These are phyloP conservation scores for Brachionus rubens DNA, from an alignment of 1,140 invertebrate genomes.

Conservation along the genomic window DNA sequence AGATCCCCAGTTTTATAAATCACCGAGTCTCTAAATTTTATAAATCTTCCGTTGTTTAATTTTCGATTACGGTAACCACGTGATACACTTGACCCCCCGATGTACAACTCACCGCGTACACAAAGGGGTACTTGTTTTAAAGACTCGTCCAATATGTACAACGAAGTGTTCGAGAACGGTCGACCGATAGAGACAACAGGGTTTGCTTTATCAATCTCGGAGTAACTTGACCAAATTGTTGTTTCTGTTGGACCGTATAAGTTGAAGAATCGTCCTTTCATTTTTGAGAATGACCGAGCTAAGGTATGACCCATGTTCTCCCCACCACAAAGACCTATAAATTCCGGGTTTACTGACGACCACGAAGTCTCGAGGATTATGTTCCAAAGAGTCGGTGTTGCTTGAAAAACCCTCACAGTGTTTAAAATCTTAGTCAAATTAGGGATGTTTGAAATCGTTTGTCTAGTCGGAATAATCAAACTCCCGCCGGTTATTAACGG, in stretches of 20 bases:
- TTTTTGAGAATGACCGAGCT: not conserved
- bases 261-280: not conserved
- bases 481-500: not conserved
- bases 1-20: slow-evolving; percentile 51
- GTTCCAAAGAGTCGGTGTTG: not conserved
- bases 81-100: not conserved
- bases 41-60: not conserved
- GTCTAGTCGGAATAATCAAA: not conserved
- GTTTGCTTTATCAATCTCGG: not conserved
- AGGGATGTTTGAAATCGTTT: not conserved
- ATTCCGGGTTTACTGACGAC: not conserved
- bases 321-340: not conserved
- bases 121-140: not conserved
- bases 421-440: not conserved
- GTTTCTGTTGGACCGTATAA: not conserved
- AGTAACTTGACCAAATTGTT: not conserved
- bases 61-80: not conserved
- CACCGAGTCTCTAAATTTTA: not conserved
- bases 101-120: not conserved
- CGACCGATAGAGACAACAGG: not conserved
- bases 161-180: not conserved
- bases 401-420: not conserved
- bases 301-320: not conserved
- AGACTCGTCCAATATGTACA: not conserved
- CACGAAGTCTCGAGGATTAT: not conserved